Evolutionary conservation across 1,140 invertebrate genomes (phyloP), one percentile per base, ranked within the genome.

Genomic region (Rhagoletis zephyria): DNA sequence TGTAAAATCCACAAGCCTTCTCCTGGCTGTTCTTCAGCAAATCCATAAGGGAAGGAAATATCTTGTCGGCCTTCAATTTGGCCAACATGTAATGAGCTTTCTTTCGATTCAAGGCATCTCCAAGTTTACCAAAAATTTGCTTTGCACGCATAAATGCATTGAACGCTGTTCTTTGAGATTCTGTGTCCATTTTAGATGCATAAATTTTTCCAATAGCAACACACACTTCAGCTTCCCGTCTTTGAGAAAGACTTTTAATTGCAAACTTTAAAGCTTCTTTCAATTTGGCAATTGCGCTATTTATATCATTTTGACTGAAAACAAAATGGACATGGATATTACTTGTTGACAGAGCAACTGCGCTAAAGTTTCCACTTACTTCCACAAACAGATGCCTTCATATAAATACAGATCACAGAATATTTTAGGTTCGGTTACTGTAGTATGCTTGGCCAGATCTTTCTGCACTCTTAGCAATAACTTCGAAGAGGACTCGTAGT

Each of bases 31-130:
- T 87, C 89, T 92, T 92, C 4, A 92, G 45, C 91, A 92, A 91
- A 88, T 91, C 90, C 90, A 92, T 92, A 9, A 91, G 92, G 3
- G 90, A 88, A 0, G 91, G 90, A 0, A 90, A 91, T 14, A 92
- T 92, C 85, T 92, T 90, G 30, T 92, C 91, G 16, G 91, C 91
- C 88, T 92, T 88, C 0, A 92, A 87, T 51, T 92, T 92, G 65
- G 91, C 91, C 89, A 91, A 88, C 7, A 92, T 77, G 2, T 90
- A 92, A 86, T 90, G 89, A 7, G 90, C 85, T 42, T 88, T 92
- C 87, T 92, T 92, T 51, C 89, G 91, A 65, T 89, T 89, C 56
- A 88, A 89, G 10, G 86, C 89, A 61, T 92, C 90, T 19, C 91
- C 89, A 9, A 90, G 91, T 86, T 92, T 90, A n/a, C 91, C 89